Base-by-base conservation (phyloP, 2,797 vertebrate species). In the Eulemur rubriventer region DNA sequence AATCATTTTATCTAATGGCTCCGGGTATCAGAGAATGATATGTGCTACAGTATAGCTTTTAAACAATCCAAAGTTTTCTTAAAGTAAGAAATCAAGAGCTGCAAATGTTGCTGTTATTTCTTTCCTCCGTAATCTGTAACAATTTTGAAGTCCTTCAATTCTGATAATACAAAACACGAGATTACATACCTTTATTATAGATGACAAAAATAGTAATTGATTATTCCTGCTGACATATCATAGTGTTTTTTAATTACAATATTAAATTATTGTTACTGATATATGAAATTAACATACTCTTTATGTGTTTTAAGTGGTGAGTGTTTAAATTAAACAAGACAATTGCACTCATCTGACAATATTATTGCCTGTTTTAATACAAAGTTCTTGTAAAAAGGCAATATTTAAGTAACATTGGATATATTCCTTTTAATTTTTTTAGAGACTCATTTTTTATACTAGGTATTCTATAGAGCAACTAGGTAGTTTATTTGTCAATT, bases 1-100 rank as follows among this genome's bases (percentile, higher is more conserved):
- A 97, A 87, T 96, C 80, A 91, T 79, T 90, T 96, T 95, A 73
- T 94, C 81, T 95, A 95, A 96, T 85, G 59, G 63, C 50, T 90
- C 20, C 38, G 16, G 69, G 80, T 92, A 91, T 46, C 16, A 85
- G 50, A 89, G 22, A 81, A 76, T 82, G 46, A 38, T 76, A 52
- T 33, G 12, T 81, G 48, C 41, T 75, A 46, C 33, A 26, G 3
- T 52, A 55, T 30, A n/a, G 43, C 6, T 80, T 92, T 95, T 89
- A 81, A 91, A 85, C 28, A 52, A 65, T 24, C 22, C 18, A 50
- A 78, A 52, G 7, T 85, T 67, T 97, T 72, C 73, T 57, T 16
- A 90, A 89, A 80, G 79, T 63, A 79, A 82, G 48, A 80, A 88
- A 86, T 65, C 2, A 28, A 24, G 41, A 78, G n/a, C 7, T 88